Percentiles rank a stretch among this genome's conserved stretches.
Conservation (phyloP, 2,888 invertebrate species). For the Ichneumoninae sp. region DNA sequence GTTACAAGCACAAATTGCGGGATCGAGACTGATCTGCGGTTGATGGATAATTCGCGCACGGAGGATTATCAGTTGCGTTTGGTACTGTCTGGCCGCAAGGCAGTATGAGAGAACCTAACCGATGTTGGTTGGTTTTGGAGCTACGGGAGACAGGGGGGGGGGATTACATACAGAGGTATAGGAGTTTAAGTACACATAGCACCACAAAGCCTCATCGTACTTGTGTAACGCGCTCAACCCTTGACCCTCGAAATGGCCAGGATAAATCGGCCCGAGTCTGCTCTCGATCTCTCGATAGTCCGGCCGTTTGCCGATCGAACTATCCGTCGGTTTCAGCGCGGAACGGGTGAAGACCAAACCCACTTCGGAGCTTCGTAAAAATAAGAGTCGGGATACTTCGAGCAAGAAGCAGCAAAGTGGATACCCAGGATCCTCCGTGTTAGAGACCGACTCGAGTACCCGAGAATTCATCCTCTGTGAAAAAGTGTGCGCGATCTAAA, state of each 20-base stretch:
- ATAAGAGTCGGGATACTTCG: conserved; percentile 17
- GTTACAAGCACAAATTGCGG: conserved; percentile 7
- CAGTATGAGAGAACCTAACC: not conserved
- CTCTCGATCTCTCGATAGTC: conserved; percentile 3
- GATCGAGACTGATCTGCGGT: conserved; percentile 32
- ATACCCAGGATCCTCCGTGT: not conserved
- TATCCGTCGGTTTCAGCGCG: conserved; percentile 17
- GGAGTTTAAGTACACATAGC: not conserved
- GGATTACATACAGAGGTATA: not conserved
- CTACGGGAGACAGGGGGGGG: not conserved
- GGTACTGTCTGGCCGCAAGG: conserved; percentile 13
- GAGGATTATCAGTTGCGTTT: conserved; percentile 38
- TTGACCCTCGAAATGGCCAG: conserved; percentile 22
- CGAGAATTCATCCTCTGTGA: conserved; percentile 9
- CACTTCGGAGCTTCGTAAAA: not conserved
- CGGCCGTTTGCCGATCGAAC: conserved; percentile 14
- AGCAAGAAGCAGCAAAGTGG: conserved; percentile 17
- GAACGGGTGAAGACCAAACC: conserved; percentile 2
- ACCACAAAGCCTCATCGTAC: not conserved
- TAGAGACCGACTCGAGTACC: conserved; percentile 8
- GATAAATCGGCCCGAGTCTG: conserved; percentile 11
- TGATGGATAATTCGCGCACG: conserved; percentile 26
- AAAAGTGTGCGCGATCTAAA: conserved; percentile 10
- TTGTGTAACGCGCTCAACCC: not conserved
- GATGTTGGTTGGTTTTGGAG: not conserved